Base-by-base conservation (phyloP, 1,140 invertebrate species). In the Drosophila sturtevanti region DNA sequence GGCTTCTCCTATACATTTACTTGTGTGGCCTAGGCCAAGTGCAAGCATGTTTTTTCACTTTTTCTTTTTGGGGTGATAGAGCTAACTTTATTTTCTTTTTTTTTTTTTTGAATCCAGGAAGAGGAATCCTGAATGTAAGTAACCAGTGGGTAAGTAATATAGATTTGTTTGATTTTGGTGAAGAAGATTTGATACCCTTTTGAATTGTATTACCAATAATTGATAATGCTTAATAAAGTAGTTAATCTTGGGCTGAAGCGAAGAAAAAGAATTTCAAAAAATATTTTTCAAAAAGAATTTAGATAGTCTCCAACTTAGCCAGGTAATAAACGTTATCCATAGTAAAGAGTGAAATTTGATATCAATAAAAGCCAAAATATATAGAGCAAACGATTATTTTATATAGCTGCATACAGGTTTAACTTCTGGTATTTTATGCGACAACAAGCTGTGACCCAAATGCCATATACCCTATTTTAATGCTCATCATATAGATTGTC, bases 401-500 rank as follows among this genome's bases (percentile, higher is more conserved):
- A 22, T 2, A 24, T 6, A 41, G 4, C n/a, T 44, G 16, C 6
- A 44, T 2, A 10, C 14, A 16, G 9, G 6, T 9, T 16, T 6
- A 18, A 9, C 10, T 18, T 21, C 6, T 48, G 41, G 16, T 48
- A 21, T 48, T 48, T 48, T 16, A 48, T 48, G 5, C 4, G 9
- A 21, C 21, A 9, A 7, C 41, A 21, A 48, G 41, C 41, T 48
- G 41, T 48, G 41, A 48, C 41, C 41, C 41, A 48, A 48, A 11
- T 48, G 41, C 16, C 9, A 21, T 35, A 35, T 56, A 56, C 54
- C 54, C 62, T 16, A 64, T 77, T 66, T 59, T 63, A 72, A 74
- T 74, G 72, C 21, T 76, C 62, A 65, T 72, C 48, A 44, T 68
- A 59, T 52, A 80, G 67, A 81, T 72, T 72, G 72, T 56, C 41